Base-by-base conservation (phyloP, 2,113 vertebrate genomes). In the Himantopus leucocephalus region DNA sequence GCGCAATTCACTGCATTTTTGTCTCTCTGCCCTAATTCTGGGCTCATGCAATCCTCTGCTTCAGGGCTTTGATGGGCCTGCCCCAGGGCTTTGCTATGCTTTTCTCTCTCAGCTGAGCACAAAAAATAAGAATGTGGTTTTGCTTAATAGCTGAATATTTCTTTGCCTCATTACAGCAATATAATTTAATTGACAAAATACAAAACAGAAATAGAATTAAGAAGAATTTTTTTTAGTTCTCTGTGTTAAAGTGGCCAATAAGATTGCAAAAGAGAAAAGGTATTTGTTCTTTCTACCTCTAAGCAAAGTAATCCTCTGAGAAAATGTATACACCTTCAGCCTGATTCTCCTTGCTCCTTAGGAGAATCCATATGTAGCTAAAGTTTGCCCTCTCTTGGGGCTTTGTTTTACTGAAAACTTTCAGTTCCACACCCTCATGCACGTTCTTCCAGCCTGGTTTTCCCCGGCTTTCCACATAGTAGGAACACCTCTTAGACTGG, bases 311-410 rank as follows among this genome's bases (percentile, higher is more conserved):
- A 55, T 78, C 24, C 35, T 78, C 75, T 82, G 70, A 60, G 70
- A 75, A 94, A 93, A 82, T 43, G 4, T 37, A 47, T 15, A 32
- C 85, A 27, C 17, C 21, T 88, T 78, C 71, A 85, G 27, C 27
- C 62, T 55, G 41, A 77, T 90, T 88, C 55, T 90, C 47, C 68
- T 26, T 77, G 32, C 30, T 85, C 45, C 45, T 71, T 53, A 43
- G 0, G 0, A 91, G 77, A 78, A 87, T 82, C 35, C 20, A 16
- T 41, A 64, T 0, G 2, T 23, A 88, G 72, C 52, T 88, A 26
- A 93, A 93, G 63, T 93, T 94, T 94, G 55, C 67, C 71, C 45
- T 95, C 66, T 93, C 78, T 79, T 66, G 59, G 53, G 90, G 35
- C 58, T 90, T 85, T 80, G 24, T 73, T 88, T 83, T 73, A 70